Percentiles rank a stretch among this genome's conserved stretches.
phyloP scores from a whole-genome alignment of 2,797 vertebrate genomes.

The Phataginus tricuspis region DNA sequence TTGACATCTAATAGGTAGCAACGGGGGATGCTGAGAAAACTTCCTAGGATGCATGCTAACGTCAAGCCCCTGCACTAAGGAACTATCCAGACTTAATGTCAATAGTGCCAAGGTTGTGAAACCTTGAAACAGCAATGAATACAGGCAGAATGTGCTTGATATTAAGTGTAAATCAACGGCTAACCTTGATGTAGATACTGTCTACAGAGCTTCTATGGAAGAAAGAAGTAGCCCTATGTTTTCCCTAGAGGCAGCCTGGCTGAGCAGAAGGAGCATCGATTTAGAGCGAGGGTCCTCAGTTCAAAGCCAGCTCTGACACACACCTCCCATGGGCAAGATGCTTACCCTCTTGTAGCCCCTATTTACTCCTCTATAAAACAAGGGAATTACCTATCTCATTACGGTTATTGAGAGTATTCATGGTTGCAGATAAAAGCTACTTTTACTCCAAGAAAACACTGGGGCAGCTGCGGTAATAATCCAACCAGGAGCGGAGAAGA shows the following conservation, averaged over 20 bases:
- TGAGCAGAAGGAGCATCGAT: too few relatives aligned
- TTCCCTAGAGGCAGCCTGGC: not conserved
- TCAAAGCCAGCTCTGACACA: not conserved
- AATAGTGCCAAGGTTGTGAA: not conserved
- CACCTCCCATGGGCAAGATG: not conserved
- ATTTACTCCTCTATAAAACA: not conserved
- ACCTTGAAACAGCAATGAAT: not conserved
- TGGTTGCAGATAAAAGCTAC: not conserved
- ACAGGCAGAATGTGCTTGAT: not conserved
- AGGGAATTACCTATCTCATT: not conserved
- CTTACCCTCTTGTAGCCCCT: not conserved
- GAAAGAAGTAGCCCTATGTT: not conserved
- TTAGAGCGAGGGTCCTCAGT: not conserved
- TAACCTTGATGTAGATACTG: not conserved
- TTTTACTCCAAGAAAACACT: not conserved
- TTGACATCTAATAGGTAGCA: not conserved
- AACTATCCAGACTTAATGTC: not conserved
- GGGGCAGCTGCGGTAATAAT: not conserved
- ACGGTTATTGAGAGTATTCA: not conserved
- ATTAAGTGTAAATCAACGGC: not conserved
- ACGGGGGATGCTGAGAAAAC: not conserved
- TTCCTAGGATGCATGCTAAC: not conserved
- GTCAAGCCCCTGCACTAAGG: not conserved
- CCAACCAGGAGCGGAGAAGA: not conserved
- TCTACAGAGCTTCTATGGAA: not conserved